A percentile compares a stretch with the other conserved stretches of the same genome.
Conservation (phyloP, 1,140 invertebrate genomes). For the Drosophila trapezifrons region DNA sequence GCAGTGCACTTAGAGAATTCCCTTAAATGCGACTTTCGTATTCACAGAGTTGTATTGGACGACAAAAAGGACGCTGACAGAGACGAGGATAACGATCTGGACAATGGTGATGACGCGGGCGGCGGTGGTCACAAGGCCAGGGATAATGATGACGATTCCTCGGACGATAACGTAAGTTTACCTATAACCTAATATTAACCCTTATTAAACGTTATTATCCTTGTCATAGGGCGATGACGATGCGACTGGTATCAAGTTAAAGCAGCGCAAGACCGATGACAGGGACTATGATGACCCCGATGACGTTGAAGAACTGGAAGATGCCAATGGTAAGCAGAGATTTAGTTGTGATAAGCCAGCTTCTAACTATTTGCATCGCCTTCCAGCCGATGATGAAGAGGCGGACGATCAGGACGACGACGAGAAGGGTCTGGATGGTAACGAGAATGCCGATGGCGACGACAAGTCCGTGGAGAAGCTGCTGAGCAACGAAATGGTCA, state of each 20-base stretch:
- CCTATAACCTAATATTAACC: no score
- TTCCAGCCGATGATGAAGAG: slow-evolving; percentile 87
- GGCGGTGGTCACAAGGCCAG: slow-evolving; percentile 8
- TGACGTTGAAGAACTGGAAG: slow-evolving; percentile 87
- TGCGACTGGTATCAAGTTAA: slow-evolving; percentile 86
- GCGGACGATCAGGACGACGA: slow-evolving; percentile 88
- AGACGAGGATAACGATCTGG: slow-evolving; percentile 75
- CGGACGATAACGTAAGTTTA: slow-evolving; percentile 85
- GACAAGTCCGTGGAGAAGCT: slow-evolving; percentile 85
- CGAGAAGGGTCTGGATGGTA: slow-evolving; percentile 80
- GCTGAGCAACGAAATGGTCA: slow-evolving; percentile 83
- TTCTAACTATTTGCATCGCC: background rate
- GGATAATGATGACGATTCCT: slow-evolving; percentile 82
- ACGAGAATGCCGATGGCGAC: slow-evolving; percentile 85
- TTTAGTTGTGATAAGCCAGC: fast-evolving
- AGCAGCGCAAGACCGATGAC: slow-evolving; percentile 86
- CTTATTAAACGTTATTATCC: background rate
- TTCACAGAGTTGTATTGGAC: slow-evolving; percentile 66
- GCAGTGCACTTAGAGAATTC: background rate
- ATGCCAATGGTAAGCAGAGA: slow-evolving; percentile 75
- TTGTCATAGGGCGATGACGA: slow-evolving; percentile 85
- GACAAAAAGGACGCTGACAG: slow-evolving; percentile 67
- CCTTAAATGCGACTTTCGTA: slow-evolving; percentile 77
- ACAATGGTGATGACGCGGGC: slow-evolving; percentile 55
- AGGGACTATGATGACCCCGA: slow-evolving; percentile 93